Percentiles rank a stretch among this genome's conserved stretches.
Evolutionary conservation across 2,888 invertebrate species (phyloP).

Genomic region (Oeneis ivallda): DNA sequence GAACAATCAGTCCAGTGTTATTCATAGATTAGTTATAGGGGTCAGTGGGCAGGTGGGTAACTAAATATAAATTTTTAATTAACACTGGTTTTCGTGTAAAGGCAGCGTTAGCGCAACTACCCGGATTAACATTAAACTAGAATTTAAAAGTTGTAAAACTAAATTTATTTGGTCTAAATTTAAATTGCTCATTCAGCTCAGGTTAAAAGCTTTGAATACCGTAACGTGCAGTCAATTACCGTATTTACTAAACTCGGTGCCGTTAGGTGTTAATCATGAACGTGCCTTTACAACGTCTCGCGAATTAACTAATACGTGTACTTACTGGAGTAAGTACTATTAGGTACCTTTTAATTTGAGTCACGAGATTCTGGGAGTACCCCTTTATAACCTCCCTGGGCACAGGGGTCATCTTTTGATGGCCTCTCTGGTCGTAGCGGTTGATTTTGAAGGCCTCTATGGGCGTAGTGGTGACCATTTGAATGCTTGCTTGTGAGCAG

Average conservation of each 20-base stretch:
- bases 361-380: constrained; percentile 33
- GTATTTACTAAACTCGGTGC: constrained; percentile 26
- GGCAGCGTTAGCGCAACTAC: neutral
- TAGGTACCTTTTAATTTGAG: constrained; percentile 37
- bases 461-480: too few species aligned
- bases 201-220: constrained; percentile 27
- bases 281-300: constrained; percentile 31
- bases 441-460: too few species aligned
- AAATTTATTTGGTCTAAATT: constrained; percentile 12
- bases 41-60: too few species aligned
- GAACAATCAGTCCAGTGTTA: too few species aligned
- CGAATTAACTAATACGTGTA: constrained; percentile 21
- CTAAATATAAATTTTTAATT: too few species aligned
- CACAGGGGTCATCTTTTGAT: too few species aligned
- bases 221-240: constrained; percentile 28
- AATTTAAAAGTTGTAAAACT: constrained; percentile 5
- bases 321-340: constrained; percentile 2
- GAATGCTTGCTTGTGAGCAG: too few species aligned
- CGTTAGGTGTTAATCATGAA: constrained; percentile 35
- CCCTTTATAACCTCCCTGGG: too few species aligned
- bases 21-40: too few species aligned
- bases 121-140: neutral
- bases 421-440: too few species aligned
- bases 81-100: neutral
- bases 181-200: constrained; percentile 19